phyloP scores from a whole-genome alignment of 2,113 vertebrate species.

The Scomber japonicus region DNA sequence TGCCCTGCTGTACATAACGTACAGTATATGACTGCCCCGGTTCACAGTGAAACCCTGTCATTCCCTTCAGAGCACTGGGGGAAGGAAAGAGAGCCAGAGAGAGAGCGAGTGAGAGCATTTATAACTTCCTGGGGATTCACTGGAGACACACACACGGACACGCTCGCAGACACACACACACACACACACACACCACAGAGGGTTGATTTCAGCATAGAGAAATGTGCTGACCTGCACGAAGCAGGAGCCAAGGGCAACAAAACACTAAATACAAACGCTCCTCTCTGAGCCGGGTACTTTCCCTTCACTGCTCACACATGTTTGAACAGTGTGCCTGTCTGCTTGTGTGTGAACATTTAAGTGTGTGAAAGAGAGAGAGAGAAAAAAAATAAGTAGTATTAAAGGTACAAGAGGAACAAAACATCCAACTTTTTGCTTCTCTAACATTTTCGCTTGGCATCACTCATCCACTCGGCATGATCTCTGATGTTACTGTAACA shows the following conservation, averaged over 20 bases:
- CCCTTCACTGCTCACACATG: constrained; percentile 72
- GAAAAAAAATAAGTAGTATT: no score
- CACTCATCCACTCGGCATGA: neutral
- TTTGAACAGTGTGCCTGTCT: constrained; percentile 57
- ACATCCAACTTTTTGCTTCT: neutral
- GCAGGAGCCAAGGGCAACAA: constrained; percentile 87
- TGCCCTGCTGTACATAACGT: constrained; percentile 15
- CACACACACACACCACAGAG: constrained; percentile 74
- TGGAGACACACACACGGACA: constrained; percentile 62
- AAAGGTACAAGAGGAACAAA: neutral
- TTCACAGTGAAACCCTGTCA: constrained; percentile 50
- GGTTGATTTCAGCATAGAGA: constrained; percentile 86
- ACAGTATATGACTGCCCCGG: neutral
- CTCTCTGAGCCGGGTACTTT: constrained; percentile 83
- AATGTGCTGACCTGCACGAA: constrained; percentile 91
- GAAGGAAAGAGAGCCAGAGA: constrained; percentile 54
- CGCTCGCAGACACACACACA: constrained; percentile 29
- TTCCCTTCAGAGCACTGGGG: constrained; percentile 40
- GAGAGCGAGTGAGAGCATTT: constrained; percentile 59
- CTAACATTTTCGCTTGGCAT: neutral
- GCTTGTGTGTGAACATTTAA: constrained; percentile 11
- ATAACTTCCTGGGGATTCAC: constrained; percentile 84
- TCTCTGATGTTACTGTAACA: constrained; percentile 44
- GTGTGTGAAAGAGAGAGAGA: neutral
- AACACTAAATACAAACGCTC: constrained; percentile 84